Conservation (phyloP, 2,113 vertebrate genomes). For the Chaenogobius annularis region DNA sequence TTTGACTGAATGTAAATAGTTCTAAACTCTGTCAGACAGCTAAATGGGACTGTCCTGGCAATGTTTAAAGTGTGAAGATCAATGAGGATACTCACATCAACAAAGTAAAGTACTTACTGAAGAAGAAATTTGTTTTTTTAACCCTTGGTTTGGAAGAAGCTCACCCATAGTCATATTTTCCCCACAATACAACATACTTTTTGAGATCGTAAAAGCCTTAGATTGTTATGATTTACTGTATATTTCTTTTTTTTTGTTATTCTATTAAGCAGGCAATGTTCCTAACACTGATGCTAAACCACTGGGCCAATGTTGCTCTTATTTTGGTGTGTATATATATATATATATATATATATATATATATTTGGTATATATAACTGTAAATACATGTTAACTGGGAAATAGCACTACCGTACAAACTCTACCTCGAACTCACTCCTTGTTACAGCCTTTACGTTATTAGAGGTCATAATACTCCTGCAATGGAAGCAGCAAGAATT, state of each 20-base stretch:
- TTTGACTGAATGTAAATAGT: conserved; percentile 52
- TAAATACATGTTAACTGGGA: no score
- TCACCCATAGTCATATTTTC: background rate
- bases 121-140: background rate
- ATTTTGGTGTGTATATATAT: no score
- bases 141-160: background rate
- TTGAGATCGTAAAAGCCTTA: no score
- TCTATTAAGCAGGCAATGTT: background rate
- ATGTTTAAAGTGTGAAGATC: conserved; percentile 52
- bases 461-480: no score
- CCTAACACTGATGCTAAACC: background rate
- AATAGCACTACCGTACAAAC: no score
- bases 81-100: conserved; percentile 15
- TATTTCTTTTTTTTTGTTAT: no score
- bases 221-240: no score
- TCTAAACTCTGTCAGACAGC: conserved; percentile 50
- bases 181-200: background rate
- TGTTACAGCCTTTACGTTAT: no score
- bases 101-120: conserved; percentile 2
- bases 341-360: no score
- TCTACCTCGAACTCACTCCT: no score
- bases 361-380: no score
- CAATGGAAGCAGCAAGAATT: no score
- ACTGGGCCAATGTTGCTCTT: background rate
- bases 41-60: conserved; percentile 45